phyloP scores from a whole-genome alignment of 1,140 invertebrate genomes.

The Eumaeus atala region DNA sequence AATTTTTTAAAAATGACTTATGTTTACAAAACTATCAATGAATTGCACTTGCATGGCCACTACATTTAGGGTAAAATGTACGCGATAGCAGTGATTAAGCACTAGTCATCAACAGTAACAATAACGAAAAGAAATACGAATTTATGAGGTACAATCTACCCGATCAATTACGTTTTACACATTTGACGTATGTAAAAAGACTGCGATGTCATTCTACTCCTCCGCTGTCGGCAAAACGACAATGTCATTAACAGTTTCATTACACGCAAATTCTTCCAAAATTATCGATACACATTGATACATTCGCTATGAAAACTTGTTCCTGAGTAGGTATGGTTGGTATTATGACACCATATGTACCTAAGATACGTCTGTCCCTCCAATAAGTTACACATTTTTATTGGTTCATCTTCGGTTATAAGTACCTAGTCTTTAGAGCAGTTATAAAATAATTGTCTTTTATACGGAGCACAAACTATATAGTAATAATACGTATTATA shows the following conservation, averaged over 20 bases:
- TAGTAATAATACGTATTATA: too few relatives aligned
- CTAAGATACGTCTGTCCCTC: too few relatives aligned
- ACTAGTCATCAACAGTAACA: background rate
- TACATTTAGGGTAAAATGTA: slow-evolving; percentile 1
- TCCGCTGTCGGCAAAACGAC: slow-evolving; percentile 10
- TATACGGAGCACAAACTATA: too few relatives aligned
- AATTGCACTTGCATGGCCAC: slow-evolving; percentile 25
- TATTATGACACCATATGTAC: too few relatives aligned
- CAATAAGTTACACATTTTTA: too few relatives aligned
- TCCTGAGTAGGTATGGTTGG: too few relatives aligned
- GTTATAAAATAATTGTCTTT: too few relatives aligned
- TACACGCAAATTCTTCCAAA: background rate
- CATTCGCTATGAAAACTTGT: too few relatives aligned
- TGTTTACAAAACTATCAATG: slow-evolving; percentile 12
- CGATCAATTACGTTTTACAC: slow-evolving; percentile 26
- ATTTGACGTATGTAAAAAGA: slow-evolving; percentile 6
- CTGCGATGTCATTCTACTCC: slow-evolving; percentile 5
- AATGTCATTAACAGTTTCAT: slow-evolving; percentile 4
- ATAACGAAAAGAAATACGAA: slow-evolving; percentile 31
- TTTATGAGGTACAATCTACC: slow-evolving; percentile 10
- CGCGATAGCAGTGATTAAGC: background rate
- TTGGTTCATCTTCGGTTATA: too few relatives aligned
- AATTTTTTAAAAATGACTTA: slow-evolving; percentile 12
- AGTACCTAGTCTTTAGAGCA: too few relatives aligned
- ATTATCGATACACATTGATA: background rate